Evolutionary conservation across 2,113 vertebrate genomes (phyloP).

Genomic region (Sinocyclocheilus anshuiensis): DNA sequence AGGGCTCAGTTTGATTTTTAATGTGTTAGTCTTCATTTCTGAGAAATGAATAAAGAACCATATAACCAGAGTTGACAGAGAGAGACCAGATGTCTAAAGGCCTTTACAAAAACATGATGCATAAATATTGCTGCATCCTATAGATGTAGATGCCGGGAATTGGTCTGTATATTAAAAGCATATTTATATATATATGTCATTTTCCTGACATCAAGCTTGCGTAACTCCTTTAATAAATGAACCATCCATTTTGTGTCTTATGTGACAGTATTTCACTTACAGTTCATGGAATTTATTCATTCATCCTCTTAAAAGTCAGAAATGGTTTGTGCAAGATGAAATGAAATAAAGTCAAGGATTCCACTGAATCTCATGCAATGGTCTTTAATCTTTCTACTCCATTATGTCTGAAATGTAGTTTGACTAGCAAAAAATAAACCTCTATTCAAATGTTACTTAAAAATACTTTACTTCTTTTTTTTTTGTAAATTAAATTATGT

Average conservation of each 20-base stretch:
- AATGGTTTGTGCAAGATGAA: too few relatives aligned
- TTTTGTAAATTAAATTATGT: neutral
- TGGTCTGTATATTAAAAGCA: neutral
- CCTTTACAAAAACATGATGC: neutral
- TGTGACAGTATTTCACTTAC: neutral
- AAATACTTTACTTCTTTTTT: too few relatives aligned
- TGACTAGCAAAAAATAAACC: neutral
- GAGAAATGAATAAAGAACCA: constrained; percentile 22
- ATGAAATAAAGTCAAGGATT: neutral
- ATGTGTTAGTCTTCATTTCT: constrained; percentile 14
- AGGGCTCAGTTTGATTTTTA: neutral
- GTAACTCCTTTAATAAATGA: neutral
- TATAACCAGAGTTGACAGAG: constrained; percentile 40
- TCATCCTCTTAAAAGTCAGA: neutral
- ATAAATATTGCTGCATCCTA: neutral
- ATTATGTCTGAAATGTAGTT: neutral
- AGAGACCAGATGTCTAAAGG: neutral
- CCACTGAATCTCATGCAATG: neutral
- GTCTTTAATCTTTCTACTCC: neutral
- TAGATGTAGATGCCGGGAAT: neutral
- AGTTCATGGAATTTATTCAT: neutral
- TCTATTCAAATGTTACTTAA: too few relatives aligned
- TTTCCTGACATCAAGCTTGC: neutral
- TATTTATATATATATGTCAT: neutral
- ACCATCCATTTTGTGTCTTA: neutral